Base-by-base conservation (phyloP, 2,113 vertebrate genomes). In the Cygnus buccinator region DNA sequence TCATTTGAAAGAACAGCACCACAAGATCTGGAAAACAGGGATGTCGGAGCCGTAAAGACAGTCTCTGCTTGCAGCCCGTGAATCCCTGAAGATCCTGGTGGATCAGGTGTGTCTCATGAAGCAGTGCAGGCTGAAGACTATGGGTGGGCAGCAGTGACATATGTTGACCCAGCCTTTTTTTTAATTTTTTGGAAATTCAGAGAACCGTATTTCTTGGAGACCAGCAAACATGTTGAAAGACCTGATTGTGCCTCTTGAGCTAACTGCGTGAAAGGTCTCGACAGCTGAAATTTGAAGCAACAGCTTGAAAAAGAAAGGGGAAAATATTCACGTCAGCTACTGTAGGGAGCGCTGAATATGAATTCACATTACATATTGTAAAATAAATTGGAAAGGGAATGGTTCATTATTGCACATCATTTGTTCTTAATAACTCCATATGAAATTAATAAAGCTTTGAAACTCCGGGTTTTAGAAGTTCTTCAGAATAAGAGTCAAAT, bases 361-460 rank as follows among this genome's bases (percentile, higher is more conserved):
- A 98, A 94, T 95, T 97, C 25, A 8, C 3, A 35, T 93, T 96
- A 87, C 35, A 70, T 93, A 59, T 93, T 96, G 88, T 96, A 96
- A 94, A 96, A 93, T 95, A 96, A 93, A 91, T 96, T 91, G 86
- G 95, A 93, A 97, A 84, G 46, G 68, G 91, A 93, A 91, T 89
- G 93, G 84, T 75, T 96, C 74, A 59, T 94, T 90, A 93, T 63
- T 91, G 93, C 86, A 82, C 87, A 95, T 85, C 5, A 84, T 94
- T 95, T 96, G 97, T 93, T 95, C 95, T 88, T 96, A 94, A 89
- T 95, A 97, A 94, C 62, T 68, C 67, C 41, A 46, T 86, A 88
- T 93, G 94, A 97, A 96, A 97, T 95, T 96, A 96, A 95, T 96
- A 95, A 94, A 95, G 90, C 90, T 94, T 52, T 93, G 94, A 95